Base-by-base conservation (phyloP, 92 coral and sea anemone species). In the Epizoanthus illoricatus region DNA sequence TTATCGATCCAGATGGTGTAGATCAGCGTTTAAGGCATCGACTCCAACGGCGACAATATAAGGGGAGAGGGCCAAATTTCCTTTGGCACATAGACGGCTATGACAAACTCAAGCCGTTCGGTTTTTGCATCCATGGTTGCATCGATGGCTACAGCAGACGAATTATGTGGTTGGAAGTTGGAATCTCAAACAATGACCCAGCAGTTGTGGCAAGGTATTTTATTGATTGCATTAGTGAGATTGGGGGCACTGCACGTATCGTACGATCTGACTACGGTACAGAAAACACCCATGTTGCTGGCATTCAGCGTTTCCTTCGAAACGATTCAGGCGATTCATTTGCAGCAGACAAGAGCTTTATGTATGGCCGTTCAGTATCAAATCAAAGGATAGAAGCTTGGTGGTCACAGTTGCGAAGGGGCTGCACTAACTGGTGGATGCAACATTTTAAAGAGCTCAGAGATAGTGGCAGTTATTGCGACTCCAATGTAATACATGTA, bases 241-340 rank as follows among this genome's bases (percentile, higher is more conserved):
- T 66, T 23, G 71, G 71, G 23, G 71, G 71, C 23, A 66, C 71
- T 23, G 71, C 71, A 66, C 71, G 71, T 66, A 66, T 66, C 36
- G 71, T 66, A 66, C 71, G 71, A 66, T 7, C 71, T 23, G 71
- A 66, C 36, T 23, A 66, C 42, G 71, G 71, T 66, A 66, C 42
- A 66, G 71, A 66, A 66, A 66, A 66, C 42, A 66, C 71, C 36
- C 36, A 66, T 20, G 71, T 66, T 66, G 39, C 42, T 66, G 71
- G 71, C 36, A 23, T 66, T 23, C 42, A 66, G 36, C 71, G 42
- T 66, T 24, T 24, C 19, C 11, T 20, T 19, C 23, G 71, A 66
- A 9, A 66, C 71, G 36, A 24, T 66, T 66, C 71, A 66, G 36
- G 17, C 71, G 71, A 66, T 43, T 66, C 71, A 23, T 66, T 66